These are phyloP conservation scores for Anoura caudifer DNA, from an alignment of 2,113 vertebrate genomes.

Conservation along the genomic window DNA sequence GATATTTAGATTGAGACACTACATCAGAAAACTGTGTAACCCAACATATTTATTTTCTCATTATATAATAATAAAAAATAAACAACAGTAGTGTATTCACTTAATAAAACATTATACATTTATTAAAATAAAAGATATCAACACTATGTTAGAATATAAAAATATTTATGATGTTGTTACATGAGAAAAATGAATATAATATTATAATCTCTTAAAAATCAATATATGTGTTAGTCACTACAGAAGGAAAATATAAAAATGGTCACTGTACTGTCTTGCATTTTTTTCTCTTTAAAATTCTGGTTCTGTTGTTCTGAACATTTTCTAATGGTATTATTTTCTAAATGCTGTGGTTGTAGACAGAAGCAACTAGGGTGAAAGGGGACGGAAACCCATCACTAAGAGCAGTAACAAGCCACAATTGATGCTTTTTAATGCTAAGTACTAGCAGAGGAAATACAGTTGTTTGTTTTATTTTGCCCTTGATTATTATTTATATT, in stretches of 20 bases:
- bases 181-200: not conserved
- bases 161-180: not conserved
- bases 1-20: not conserved
- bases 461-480: not conserved
- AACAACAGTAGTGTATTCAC: not conserved
- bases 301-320: not conserved
- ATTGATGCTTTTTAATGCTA: not conserved
- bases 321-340: not conserved
- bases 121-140: conserved; percentile 14
- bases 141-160: not conserved
- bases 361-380: not conserved
- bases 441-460: not conserved
- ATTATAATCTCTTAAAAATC: not conserved
- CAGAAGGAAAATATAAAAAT: not conserved
- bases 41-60: not conserved
- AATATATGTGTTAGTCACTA: not conserved
- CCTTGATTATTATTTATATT: not conserved
- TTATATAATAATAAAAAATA: not conserved
- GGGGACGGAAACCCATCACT: not conserved
- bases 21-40: not conserved
- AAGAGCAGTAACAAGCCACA: not conserved
- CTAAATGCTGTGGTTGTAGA: not conserved
- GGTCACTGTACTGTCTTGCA: not conserved
- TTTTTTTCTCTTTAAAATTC: not conserved
- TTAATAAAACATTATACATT: not conserved